Percentiles rank a stretch among this genome's conserved stretches.
Conservation (phyloP, 2,888 invertebrate genomes). For the Pollenia amentaria region DNA sequence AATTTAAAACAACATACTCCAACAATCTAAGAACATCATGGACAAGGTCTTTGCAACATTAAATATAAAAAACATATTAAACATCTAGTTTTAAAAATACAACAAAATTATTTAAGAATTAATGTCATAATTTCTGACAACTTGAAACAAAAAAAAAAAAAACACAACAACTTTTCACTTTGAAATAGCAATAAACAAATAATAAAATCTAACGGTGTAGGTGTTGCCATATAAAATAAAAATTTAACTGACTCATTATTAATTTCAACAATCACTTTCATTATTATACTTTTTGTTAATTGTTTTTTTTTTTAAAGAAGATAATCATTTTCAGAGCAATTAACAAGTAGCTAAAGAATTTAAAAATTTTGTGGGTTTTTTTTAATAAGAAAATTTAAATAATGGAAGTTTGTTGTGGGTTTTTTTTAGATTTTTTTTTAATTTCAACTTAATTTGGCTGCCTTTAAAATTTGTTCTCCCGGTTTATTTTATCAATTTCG, state of each 20-base stretch:
- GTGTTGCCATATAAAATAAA: background rate
- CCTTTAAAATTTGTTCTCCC: too few relatives aligned
- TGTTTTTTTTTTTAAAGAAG: background rate
- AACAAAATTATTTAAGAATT: background rate
- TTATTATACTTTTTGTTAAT: too few relatives aligned
- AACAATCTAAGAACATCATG: background rate
- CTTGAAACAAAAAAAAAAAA: background rate
- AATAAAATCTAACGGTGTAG: constrained; percentile 15
- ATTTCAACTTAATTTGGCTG: too few relatives aligned
- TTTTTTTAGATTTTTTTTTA: background rate
- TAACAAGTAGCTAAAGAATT: background rate
- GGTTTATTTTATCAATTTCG: too few relatives aligned
- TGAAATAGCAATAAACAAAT: background rate
- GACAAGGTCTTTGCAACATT: constrained; percentile 24
- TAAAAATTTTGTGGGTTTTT: background rate
- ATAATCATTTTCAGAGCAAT: background rate
- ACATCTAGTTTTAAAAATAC: background rate
- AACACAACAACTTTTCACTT: background rate
- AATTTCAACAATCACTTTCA: background rate
- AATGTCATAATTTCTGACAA: constrained; percentile 32
- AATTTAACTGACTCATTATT: background rate
- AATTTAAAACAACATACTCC: background rate
- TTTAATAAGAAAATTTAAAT: background rate
- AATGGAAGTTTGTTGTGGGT: background rate
- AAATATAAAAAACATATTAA: background rate